A percentile compares a stretch with the other conserved stretches of the same genome.
Conservation (phyloP, 2,888 invertebrate genomes). For the Lymantria monacha region DNA sequence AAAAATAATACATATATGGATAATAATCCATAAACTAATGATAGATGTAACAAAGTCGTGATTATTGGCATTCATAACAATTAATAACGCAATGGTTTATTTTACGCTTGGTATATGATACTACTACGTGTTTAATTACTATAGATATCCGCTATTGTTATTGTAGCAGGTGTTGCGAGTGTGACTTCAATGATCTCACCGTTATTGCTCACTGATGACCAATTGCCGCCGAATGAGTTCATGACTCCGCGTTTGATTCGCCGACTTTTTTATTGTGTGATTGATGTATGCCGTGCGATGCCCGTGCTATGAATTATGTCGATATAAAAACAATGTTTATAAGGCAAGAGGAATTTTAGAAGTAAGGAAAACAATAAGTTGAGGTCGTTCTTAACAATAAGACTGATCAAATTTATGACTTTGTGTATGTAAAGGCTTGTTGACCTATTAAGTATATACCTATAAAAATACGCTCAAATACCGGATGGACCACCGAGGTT, state of each 20-base stretch:
- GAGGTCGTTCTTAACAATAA: no score
- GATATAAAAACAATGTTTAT: not conserved
- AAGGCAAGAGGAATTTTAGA: no score
- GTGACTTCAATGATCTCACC: slow-evolving; percentile 66
- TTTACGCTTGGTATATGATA: slow-evolving; percentile 34
- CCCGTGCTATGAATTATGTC: not conserved
- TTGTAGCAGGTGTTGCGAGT: slow-evolving; percentile 49
- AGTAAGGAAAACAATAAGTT: no score
- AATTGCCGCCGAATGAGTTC: slow-evolving; percentile 62
- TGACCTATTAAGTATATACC: no score
- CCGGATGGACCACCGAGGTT: no score
- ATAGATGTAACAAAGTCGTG: not conserved
- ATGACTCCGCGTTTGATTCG: slow-evolving; percentile 45
- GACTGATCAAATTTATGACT: no score
- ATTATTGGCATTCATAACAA: slow-evolving; percentile 23
- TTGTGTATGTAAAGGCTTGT: no score
- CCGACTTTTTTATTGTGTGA: slow-evolving; percentile 31
- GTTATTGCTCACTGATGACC: slow-evolving; percentile 72
- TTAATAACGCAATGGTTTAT: slow-evolving; percentile 37
- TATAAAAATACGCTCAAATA: no score
- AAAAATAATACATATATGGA: no score
- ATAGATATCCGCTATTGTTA: slow-evolving; percentile 48
- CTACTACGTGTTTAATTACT: slow-evolving; percentile 37
- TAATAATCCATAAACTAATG: no score
- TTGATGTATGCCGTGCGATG: not conserved